Percentiles rank a stretch among this genome's conserved stretches.
Conservation (phyloP, 2,888 invertebrate genomes). For the Oeneis ivallda region DNA sequence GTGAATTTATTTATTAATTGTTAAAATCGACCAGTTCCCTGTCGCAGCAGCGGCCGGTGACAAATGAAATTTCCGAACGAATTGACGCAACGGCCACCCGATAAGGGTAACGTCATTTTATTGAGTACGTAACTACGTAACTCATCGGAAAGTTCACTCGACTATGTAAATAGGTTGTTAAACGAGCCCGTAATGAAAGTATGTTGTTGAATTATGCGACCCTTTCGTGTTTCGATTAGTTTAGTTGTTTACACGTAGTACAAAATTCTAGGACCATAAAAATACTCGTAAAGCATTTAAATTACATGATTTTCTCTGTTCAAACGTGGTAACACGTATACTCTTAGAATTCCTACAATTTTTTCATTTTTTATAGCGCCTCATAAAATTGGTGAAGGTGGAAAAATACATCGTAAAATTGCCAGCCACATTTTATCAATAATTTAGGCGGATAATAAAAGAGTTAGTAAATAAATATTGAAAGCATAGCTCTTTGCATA, state of each 20-base stretch:
- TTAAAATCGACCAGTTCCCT: constrained; percentile 41
- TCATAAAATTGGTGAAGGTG: too few species aligned
- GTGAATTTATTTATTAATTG: constrained; percentile 40
- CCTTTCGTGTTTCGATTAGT: background rate
- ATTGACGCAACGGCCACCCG: constrained; percentile 45
- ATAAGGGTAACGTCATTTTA: constrained; percentile 45
- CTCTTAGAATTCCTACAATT: too few species aligned
- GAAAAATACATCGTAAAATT: too few species aligned
- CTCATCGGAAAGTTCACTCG: constrained; percentile 11
- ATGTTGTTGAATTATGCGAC: background rate
- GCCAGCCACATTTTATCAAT: too few species aligned
- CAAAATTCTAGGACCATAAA: background rate
- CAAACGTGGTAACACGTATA: too few species aligned
- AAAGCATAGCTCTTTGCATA: too few species aligned
- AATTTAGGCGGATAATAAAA: too few species aligned
- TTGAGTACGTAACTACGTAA: constrained; percentile 11
- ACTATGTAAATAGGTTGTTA: constrained; percentile 13
- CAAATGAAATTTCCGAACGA: constrained; percentile 57
- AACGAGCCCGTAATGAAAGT: constrained; percentile 2
- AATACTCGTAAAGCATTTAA: too few species aligned
- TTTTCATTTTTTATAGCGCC: too few species aligned
- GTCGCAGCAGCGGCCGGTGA: constrained; percentile 46
- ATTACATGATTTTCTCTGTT: too few species aligned
- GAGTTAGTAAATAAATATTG: too few species aligned
- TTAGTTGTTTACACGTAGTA: background rate